Percentiles rank a stretch among this genome's conserved stretches.
Evolutionary conservation across 2,888 invertebrate species (phyloP).

Genomic region (Macaria notata): DNA sequence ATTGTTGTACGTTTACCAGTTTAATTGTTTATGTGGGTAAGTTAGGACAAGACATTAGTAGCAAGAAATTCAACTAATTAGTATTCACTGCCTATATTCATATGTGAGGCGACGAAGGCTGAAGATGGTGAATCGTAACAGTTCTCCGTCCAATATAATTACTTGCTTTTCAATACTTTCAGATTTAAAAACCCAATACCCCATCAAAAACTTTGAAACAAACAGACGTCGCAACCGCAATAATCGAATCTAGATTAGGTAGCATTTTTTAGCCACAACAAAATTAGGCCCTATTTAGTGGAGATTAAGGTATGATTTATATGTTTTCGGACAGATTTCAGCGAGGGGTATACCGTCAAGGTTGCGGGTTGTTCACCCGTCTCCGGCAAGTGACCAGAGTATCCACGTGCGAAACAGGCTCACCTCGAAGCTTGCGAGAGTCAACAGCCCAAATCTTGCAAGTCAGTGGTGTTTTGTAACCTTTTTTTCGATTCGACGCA

Average conservation of each 20-base stretch:
- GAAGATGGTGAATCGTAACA: too few species aligned
- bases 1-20: slow-evolving; percentile 16
- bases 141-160: too few species aligned
- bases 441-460: slow-evolving; percentile 32
- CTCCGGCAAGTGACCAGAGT: slow-evolving; percentile 42
- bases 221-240: too few species aligned
- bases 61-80: too few species aligned
- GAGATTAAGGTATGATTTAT: slow-evolving; percentile 43
- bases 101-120: too few species aligned
- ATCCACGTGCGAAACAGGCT: slow-evolving; percentile 72
- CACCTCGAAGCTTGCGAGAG: slow-evolving; percentile 49
- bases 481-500: slow-evolving; percentile 11
- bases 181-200: too few species aligned
- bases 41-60: too few species aligned
- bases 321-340: slow-evolving; percentile 32
- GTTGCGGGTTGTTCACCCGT: slow-evolving; percentile 74
- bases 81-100: too few species aligned
- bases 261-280: slow-evolving; percentile 33
- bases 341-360: slow-evolving; percentile 64
- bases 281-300: slow-evolving; percentile 33
- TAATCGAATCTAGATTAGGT: slow-evolving; percentile 31
- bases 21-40: too few species aligned
- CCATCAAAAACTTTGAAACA: too few species aligned
- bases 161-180: too few species aligned
- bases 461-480: slow-evolving; percentile 14